A percentile compares a stretch with the other conserved stretches of the same genome.
phyloP scores from a whole-genome alignment of 2,888 invertebrate species.

The Fragum whitleyi region DNA sequence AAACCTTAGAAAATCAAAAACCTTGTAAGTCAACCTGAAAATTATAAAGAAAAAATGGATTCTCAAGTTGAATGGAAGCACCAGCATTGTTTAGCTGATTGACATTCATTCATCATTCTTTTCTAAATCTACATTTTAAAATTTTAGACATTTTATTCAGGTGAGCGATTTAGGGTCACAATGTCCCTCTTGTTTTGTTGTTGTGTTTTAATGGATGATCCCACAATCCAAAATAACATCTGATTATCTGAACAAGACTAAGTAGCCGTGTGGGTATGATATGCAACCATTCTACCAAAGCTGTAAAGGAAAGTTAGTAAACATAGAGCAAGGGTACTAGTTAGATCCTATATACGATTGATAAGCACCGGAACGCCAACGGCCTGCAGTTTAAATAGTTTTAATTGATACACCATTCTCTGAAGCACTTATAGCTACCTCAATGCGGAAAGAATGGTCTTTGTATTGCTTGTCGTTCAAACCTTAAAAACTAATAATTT shows the following conservation, averaged over 20 bases:
- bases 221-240: not conserved
- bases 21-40: too few species aligned
- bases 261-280: not conserved
- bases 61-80: too few species aligned
- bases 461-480: not conserved
- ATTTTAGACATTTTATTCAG: too few species aligned
- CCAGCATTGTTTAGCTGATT: too few species aligned
- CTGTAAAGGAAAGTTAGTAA: not conserved
- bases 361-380: slow-evolving; percentile 18
- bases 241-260: not conserved
- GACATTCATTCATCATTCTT: too few species aligned
- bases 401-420: slow-evolving; percentile 6
- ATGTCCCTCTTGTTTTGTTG: too few species aligned
- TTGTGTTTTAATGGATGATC: not conserved
- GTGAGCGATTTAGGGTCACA: too few species aligned
- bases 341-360: not conserved
- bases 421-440: slow-evolving; percentile 12
- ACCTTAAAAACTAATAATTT: too few species aligned
- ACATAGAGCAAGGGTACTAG: not conserved
- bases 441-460: slow-evolving; percentile 17
- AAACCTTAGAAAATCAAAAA: too few species aligned
- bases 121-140: too few species aligned
- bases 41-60: too few species aligned
- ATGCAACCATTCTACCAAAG: too few species aligned
- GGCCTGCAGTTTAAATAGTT: not conserved